Percentiles rank a stretch among this genome's conserved stretches.
Evolutionary conservation across 2,888 invertebrate species (phyloP).

Genomic region (Dione juno): DNA sequence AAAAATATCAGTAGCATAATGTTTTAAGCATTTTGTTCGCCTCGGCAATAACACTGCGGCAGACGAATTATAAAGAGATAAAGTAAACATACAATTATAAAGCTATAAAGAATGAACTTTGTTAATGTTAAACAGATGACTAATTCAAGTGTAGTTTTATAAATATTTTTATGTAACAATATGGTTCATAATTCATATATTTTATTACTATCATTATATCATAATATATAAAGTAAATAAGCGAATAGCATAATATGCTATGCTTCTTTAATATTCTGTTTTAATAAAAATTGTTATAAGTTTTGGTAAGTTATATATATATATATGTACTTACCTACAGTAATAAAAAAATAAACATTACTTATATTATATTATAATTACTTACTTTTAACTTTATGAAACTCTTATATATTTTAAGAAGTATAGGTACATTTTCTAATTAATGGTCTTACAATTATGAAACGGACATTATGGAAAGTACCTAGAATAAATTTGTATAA

Average conservation of each 20-base stretch:
- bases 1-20: not conserved
- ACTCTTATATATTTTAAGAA: not conserved
- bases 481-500: slow-evolving; percentile 14
- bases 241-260: no score
- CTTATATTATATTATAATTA: no score
- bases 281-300: no score
- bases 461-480: not conserved
- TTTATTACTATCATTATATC: no score
- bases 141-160: slow-evolving; percentile 4
- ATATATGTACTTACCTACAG: no score
- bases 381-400: not conserved
- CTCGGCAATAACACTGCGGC: not conserved
- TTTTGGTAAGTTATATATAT: no score
- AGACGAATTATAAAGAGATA: slow-evolving; percentile 4
- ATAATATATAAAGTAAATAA: no score
- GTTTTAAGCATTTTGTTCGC: not conserved
- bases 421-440: slow-evolving; percentile 1
- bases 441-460: slow-evolving; percentile 7
- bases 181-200: no score
- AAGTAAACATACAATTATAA: slow-evolving; percentile 12
- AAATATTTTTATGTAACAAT: not conserved
- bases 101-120: slow-evolving; percentile 15
- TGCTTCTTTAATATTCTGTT: no score
- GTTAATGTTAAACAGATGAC: slow-evolving; percentile 11
- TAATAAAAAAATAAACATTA: no score